Evolutionary conservation across 2,113 vertebrate species (phyloP), one percentile per base, ranked within the genome.

Genomic region (Hemibagrus wyckioides): DNA sequence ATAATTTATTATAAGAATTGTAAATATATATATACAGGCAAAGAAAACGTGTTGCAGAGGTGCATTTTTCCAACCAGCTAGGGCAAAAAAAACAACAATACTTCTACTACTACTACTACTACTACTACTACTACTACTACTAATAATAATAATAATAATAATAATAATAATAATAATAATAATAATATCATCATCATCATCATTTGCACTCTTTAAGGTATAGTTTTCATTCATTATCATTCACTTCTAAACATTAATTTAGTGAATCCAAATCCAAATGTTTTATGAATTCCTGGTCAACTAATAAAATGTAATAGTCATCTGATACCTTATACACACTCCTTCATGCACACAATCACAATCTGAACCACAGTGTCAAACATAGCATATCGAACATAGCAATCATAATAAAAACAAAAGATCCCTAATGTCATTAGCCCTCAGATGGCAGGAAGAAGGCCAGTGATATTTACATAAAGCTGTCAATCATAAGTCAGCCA

Each of bases 401-500:
- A 80, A 25, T 67, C 30, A 54, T 39, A 56, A 54, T 54, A 65
- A 65, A 80, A 57, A 13, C 21, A 54, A 61, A 61, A 79, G n/a
- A 79, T 79, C 41, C 28, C 54, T 11, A 30, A 54, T 54, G 77
- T 56, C n/a, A 63, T 82, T 61, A 71, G 61, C 19, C n/a, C 39
- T 52, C 28, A 52, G 33, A 28, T 6, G 23, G 30, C 33, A 80
- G 44, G 48, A 80, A 61, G 13, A 8, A 28, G 44, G 84, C 11
- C 19, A 50, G n/a, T 65, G 23, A n/a, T 4, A 81, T 80, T 80
- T 54, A 28, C 76, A 86, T 69, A n/a, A 69, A 71, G 30, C 77
- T 81, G 77, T 63, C 85, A 86, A 81, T 81, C 50, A 81, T 71
- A 71, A 80, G 39, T 80, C 63, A 86, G 23, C 3, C 59, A 69